Evolutionary conservation across 2,888 invertebrate species (phyloP).

Genomic region (Marasmarcha lunaedactyla): DNA sequence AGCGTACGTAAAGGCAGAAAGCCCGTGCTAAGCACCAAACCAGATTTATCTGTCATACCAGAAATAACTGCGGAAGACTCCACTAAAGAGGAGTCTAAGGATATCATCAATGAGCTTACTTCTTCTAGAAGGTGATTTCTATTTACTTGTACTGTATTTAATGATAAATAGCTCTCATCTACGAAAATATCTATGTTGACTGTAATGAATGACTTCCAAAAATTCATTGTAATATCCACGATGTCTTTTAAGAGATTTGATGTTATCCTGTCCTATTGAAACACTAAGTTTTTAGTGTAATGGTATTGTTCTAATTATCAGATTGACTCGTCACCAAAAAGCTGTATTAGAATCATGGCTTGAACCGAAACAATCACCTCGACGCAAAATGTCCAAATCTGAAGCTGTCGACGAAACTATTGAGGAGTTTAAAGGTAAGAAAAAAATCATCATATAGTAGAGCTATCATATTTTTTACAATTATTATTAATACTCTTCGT

Average conservation of each 20-base stretch:
- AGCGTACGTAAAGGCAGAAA: conserved; percentile 36
- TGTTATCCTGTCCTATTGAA: too few species aligned
- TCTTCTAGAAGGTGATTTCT: conserved; percentile 35
- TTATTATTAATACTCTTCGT: too few species aligned
- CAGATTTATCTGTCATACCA: conserved; percentile 56
- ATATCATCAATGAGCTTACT: conserved; percentile 35
- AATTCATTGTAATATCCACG: too few species aligned
- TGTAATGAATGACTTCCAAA: too few species aligned
- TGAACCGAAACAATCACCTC: conserved; percentile 15
- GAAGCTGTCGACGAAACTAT: conserved; percentile 7
- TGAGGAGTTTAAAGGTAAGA: conserved; percentile 29
- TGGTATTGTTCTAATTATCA: too few species aligned
- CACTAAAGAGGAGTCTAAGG: conserved; percentile 18
- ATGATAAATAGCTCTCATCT: not conserved
- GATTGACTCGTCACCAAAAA: conserved; percentile 61
- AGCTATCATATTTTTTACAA: conserved; percentile 18
- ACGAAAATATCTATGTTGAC: too few species aligned
- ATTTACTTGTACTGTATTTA: not conserved
- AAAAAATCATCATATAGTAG: conserved; percentile 21
- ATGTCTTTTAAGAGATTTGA: too few species aligned
- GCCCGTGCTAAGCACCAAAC: conserved; percentile 34
- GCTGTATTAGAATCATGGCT: conserved; percentile 40
- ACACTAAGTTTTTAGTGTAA: too few species aligned
- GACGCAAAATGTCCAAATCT: conserved; percentile 13
- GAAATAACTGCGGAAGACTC: conserved; percentile 41